phyloP scores from a whole-genome alignment of 2,113 vertebrate species.

The Ciconia boyciana region DNA sequence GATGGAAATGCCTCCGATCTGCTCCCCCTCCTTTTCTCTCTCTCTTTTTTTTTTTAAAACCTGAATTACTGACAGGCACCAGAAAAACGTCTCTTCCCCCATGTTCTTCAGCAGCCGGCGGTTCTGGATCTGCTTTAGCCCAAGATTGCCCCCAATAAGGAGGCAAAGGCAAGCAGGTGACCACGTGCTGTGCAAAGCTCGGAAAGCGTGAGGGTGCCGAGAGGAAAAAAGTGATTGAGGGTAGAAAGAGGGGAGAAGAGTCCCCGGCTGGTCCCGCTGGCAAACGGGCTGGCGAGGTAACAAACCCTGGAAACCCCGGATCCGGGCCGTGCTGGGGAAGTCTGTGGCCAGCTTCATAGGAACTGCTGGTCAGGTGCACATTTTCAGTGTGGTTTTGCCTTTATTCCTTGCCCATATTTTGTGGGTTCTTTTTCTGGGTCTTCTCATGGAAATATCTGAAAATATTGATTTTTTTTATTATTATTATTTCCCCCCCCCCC shows the following conservation, averaged over 20 bases:
- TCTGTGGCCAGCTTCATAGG: neutral
- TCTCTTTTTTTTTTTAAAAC: neutral
- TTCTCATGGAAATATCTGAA: neutral
- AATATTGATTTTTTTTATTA: neutral
- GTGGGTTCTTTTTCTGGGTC: neutral
- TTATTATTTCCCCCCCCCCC: too few species aligned
- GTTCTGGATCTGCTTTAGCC: neutral
- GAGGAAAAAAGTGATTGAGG: neutral
- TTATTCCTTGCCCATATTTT: neutral
- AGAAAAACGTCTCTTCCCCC: neutral
- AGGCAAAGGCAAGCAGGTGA: neutral
- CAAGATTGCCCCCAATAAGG: neutral
- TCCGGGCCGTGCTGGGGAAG: neutral
- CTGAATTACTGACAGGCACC: neutral
- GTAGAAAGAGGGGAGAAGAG: neutral
- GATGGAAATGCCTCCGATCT: neutral
- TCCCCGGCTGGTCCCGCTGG: neutral
- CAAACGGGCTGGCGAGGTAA: neutral
- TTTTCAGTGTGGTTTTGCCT: neutral
- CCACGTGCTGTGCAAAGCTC: neutral
- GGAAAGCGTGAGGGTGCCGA: neutral
- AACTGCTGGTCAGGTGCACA: neutral
- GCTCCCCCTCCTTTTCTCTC: neutral
- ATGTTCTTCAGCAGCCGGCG: rapidly evolving
- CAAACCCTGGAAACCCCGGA: neutral